Percentiles rank a stretch among this genome's conserved stretches.
Conservation (phyloP, 2,113 vertebrate genomes). For the Melanerpes aurifrons region DNA sequence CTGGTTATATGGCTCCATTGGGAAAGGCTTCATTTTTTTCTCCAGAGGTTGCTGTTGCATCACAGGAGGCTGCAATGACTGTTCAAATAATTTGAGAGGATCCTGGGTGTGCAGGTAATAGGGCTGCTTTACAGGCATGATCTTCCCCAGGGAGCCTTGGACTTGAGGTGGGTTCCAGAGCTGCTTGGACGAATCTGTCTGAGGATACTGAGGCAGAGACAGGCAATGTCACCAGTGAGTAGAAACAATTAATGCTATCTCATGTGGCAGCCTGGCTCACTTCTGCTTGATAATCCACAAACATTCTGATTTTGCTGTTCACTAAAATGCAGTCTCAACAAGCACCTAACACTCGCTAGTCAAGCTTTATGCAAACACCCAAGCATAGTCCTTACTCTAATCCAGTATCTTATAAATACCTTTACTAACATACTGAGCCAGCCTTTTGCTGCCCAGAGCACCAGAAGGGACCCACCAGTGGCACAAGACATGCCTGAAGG, state of each 20-base stretch:
- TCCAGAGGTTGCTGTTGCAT: conserved; percentile 89
- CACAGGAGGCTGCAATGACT: conserved; percentile 80
- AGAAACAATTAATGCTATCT: background rate
- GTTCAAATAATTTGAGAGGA: conserved; percentile 92
- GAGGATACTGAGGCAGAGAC: conserved; percentile 81
- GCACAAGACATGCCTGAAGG: background rate
- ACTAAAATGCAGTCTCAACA: background rate
- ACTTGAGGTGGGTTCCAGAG: conserved; percentile 93
- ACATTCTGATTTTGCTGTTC: background rate
- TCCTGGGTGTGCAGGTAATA: conserved; percentile 89
- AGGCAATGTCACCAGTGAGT: background rate
- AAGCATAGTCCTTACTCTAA: background rate
- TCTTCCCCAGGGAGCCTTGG: conserved; percentile 88
- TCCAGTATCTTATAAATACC: background rate
- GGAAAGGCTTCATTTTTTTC: conserved; percentile 94
- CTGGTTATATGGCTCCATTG: conserved; percentile 86
- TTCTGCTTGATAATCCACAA: background rate
- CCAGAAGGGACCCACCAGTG: background rate
- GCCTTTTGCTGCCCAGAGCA: background rate
- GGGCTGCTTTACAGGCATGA: conserved; percentile 88
- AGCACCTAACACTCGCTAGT: background rate
- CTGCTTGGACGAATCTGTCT: conserved; percentile 89
- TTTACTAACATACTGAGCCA: background rate
- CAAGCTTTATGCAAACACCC: background rate
- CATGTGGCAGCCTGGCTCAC: background rate